A percentile compares a stretch with the other conserved stretches of the same genome.
These are phyloP conservation scores for Malurus cyaneus DNA, from an alignment of 2,113 vertebrate species.

Conservation along the genomic window DNA sequence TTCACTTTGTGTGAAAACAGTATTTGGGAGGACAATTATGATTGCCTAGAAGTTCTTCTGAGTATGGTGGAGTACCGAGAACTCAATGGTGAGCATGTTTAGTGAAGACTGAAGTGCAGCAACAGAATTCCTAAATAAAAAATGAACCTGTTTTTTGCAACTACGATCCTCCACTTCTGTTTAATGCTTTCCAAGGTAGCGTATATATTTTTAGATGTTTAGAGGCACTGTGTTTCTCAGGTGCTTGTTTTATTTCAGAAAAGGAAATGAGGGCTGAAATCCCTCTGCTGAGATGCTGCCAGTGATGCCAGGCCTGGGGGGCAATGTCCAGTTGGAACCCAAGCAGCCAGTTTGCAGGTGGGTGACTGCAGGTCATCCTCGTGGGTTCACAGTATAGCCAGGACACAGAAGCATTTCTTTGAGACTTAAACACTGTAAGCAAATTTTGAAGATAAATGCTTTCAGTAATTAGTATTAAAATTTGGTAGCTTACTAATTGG, in stretches of 20 bases:
- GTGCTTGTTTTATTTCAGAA: neutral
- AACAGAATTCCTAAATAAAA: neutral
- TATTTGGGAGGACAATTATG: slow-evolving; percentile 2
- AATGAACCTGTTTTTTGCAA: neutral
- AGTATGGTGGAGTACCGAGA: neutral
- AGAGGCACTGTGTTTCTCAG: neutral
- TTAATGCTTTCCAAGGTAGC: neutral
- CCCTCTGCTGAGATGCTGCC: neutral
- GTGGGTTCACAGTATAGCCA: rapidly evolving
- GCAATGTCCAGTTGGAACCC: rapidly evolving
- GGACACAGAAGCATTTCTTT: neutral
- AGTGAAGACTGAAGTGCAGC: neutral
- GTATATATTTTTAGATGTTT: neutral
- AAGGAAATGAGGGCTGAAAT: neutral
- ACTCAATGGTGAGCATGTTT: neutral
- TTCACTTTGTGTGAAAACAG: neutral
- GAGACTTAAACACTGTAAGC: neutral
- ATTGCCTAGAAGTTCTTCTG: neutral
- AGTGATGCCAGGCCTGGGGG: neutral
- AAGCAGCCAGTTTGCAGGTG: rapidly evolving
- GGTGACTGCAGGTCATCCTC: neutral
- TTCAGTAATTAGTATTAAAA: neutral
- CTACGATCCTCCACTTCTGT: neutral
- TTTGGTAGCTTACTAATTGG: neutral
- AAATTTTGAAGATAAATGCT: neutral